A percentile compares a stretch with the other conserved stretches of the same genome.
Conservation (phyloP, 2,797 vertebrate species). For the Bovichtus diacanthus region DNA sequence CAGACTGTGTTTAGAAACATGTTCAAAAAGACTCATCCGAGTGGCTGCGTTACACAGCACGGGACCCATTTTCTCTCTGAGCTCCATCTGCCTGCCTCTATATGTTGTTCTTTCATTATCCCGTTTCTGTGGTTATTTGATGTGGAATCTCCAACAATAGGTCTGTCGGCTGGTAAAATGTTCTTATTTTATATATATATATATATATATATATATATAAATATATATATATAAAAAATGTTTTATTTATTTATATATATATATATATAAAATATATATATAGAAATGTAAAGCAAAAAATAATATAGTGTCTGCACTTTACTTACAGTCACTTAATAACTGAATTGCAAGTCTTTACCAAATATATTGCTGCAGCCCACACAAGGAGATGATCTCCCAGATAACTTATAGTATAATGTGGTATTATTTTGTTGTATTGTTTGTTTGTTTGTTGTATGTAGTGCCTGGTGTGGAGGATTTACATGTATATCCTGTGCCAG, state of each 20-base stretch:
- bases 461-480: too few relatives aligned
- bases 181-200: too few relatives aligned
- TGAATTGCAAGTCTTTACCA: not conserved
- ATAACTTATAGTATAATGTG: too few relatives aligned
- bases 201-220: too few relatives aligned
- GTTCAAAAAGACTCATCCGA: constrained; percentile 69
- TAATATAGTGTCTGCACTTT: not conserved
- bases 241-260: too few relatives aligned
- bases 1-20: constrained; percentile 71
- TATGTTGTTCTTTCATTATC: constrained; percentile 76
- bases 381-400: not conserved
- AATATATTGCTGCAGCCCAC: not conserved
- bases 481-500: too few relatives aligned
- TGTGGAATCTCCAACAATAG: constrained; percentile 44
- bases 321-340: not conserved
- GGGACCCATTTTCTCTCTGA: constrained; percentile 48
- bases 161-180: constrained; percentile 10
- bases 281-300: not conserved
- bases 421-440: too few relatives aligned
- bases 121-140: constrained; percentile 57
- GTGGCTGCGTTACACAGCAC: constrained; percentile 48
- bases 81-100: constrained; percentile 40
- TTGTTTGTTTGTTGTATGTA: too few relatives aligned
- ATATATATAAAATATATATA: too few relatives aligned
- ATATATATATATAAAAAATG: too few relatives aligned